phyloP scores from a whole-genome alignment of 1,140 invertebrate species.

The Stenopsyche tienmushanensis region DNA sequence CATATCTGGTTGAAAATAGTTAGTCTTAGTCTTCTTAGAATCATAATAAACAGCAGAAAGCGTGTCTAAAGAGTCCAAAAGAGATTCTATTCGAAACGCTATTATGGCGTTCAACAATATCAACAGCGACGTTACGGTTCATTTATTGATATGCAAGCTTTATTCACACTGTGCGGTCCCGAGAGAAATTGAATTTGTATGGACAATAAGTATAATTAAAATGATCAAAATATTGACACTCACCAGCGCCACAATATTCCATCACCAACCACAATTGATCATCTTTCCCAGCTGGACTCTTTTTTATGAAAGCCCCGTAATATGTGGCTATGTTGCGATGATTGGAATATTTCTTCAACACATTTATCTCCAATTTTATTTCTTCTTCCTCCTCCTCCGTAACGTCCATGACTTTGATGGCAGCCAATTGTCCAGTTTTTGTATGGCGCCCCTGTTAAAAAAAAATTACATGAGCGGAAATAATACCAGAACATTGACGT shows the following conservation, averaged over 20 bases:
- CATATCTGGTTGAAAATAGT: no score
- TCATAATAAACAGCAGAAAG: no score
- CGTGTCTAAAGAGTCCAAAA: no score
- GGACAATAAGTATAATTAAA: no score
- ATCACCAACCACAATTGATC: conserved; percentile 99
- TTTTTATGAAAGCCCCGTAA: conserved; percentile 99
- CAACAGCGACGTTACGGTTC: no score
- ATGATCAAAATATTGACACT: conserved; percentile 33
- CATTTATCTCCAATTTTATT: conserved; percentile 99
- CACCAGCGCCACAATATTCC: conserved; percentile 98
- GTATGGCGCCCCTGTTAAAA: conserved; percentile 90
- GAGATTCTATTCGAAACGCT: no score
- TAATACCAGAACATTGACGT: no score
- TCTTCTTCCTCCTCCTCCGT: conserved; percentile 99
- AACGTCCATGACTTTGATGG: conserved; percentile 99
- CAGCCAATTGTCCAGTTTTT: conserved; percentile 98
- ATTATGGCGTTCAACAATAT: no score
- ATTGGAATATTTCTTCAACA: conserved; percentile 98
- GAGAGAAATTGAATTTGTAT: no score
- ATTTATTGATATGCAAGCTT: no score
- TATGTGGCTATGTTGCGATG: conserved; percentile 99
- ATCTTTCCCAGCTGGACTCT: conserved; percentile 97
- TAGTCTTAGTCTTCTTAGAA: no score
- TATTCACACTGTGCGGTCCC: no score
- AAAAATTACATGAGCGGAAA: conserved; percentile 9